Conservation (phyloP, 2,797 vertebrate species). For the Emydoidea blandingii region DNA sequence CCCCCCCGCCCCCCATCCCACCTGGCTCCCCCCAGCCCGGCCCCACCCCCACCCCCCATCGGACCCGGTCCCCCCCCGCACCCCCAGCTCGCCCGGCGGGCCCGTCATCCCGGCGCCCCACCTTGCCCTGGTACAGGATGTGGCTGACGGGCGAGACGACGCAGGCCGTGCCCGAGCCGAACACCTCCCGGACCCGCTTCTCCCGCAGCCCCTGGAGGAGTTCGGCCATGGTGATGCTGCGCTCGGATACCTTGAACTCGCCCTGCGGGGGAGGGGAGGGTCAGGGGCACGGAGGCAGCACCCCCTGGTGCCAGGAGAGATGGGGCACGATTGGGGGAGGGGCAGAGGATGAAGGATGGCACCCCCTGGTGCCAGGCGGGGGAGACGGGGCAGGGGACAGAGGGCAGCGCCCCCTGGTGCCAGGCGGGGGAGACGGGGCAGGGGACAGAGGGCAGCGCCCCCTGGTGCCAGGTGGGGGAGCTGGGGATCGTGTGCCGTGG, state of each 20-base stretch:
- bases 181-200: conserved; percentile 86
- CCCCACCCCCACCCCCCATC: neutral
- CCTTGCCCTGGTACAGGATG: conserved; percentile 88
- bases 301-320: neutral
- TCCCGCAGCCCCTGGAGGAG: conserved; percentile 82
- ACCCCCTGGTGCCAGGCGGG: conserved; percentile 61
- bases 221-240: conserved; percentile 83
- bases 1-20: too few relatives aligned
- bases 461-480: too few relatives aligned
- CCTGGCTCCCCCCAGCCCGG: too few relatives aligned
- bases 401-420: neutral
- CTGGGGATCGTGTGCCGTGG: too few relatives aligned
- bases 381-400: neutral
- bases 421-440: neutral
- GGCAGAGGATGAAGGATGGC: too few relatives aligned
- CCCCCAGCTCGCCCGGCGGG: too few relatives aligned
- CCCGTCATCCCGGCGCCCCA: conserved; percentile 34
- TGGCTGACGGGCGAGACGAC: conserved; percentile 91
- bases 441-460: too few relatives aligned
- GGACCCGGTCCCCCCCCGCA: neutral
- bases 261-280: conserved; percentile 71
- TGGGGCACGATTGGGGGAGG: neutral
- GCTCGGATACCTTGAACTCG: conserved; percentile 89
- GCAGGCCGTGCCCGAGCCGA: conserved; percentile 92
- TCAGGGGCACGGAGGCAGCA: neutral